These are phyloP conservation scores for Fabriciana adippe DNA, from an alignment of 2,888 invertebrate species.

Conservation along the genomic window DNA sequence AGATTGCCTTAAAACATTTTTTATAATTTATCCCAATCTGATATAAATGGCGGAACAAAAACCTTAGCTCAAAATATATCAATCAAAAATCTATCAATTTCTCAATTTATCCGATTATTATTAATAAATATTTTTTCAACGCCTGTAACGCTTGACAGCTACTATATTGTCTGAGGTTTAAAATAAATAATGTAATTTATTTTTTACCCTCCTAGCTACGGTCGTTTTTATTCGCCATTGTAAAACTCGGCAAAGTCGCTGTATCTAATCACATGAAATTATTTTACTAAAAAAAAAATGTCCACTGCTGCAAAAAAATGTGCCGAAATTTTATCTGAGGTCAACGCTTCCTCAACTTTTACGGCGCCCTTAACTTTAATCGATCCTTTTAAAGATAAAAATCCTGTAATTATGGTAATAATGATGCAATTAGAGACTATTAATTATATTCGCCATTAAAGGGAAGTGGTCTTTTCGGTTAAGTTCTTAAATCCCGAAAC, in stretches of 20 bases:
- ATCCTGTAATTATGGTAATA: slow-evolving; percentile 34
- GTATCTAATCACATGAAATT: slow-evolving; percentile 42
- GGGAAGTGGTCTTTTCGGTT: slow-evolving; percentile 10
- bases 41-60: too few relatives aligned
- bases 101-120: too few relatives aligned
- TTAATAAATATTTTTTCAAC: background rate
- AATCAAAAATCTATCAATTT: too few relatives aligned
- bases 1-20: too few relatives aligned
- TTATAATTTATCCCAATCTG: too few relatives aligned
- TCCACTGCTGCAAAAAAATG: slow-evolving; percentile 35
- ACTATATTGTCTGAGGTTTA: background rate
- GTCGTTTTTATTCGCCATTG: slow-evolving; percentile 25
- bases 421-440: slow-evolving; percentile 31
- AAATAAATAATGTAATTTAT: slow-evolving; percentile 33
- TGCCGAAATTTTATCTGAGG: slow-evolving; percentile 29
- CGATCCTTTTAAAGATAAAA: slow-evolving; percentile 37
- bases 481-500: slow-evolving; percentile 9
- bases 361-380: slow-evolving; percentile 32
- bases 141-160: background rate
- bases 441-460: slow-evolving; percentile 27
- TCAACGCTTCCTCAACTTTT: slow-evolving; percentile 34
- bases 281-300: slow-evolving; percentile 37
- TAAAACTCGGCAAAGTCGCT: slow-evolving; percentile 25
- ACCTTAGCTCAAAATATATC: too few relatives aligned
- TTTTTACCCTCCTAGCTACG: slow-evolving; percentile 22